These are phyloP conservation scores for Catocala fraxini DNA, from an alignment of 2,888 invertebrate species.

Conservation along the genomic window DNA sequence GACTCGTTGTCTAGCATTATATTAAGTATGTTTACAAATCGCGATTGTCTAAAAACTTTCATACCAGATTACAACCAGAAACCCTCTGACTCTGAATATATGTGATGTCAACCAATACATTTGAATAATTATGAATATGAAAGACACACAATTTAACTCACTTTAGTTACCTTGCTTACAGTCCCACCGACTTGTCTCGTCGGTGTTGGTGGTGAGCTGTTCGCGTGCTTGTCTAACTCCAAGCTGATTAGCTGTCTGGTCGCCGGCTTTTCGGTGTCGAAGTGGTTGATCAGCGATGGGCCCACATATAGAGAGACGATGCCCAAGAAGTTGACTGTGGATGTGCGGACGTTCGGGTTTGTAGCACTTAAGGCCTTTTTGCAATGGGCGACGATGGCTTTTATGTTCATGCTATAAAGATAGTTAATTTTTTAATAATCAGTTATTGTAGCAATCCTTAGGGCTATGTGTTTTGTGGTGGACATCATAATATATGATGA, in stretches of 20 bases:
- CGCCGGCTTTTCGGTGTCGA: conserved; percentile 95
- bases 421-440: too few relatives aligned
- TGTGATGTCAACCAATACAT: too few relatives aligned
- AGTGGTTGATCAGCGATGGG: conserved; percentile 91
- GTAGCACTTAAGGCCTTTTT: conserved; percentile 95
- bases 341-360: conserved; percentile 94
- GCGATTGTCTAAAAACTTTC: too few relatives aligned
- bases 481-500: too few relatives aligned
- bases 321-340: conserved; percentile 92
- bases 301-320: conserved; percentile 95
- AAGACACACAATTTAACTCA: background rate
- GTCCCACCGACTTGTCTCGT: conserved; percentile 86
- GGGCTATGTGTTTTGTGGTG: too few relatives aligned
- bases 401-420: conserved; percentile 89
- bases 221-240: conserved; percentile 94
- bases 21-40: too few relatives aligned
- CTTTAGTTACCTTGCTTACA: conserved; percentile 73
- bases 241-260: conserved; percentile 94
- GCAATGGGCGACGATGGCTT: conserved; percentile 91
- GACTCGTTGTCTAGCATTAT: too few relatives aligned
- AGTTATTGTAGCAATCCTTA: too few relatives aligned
- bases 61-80: too few relatives aligned
- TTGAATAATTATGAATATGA: background rate
- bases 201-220: conserved; percentile 92
- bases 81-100: too few relatives aligned